Base-by-base conservation (phyloP, 1,140 invertebrate species). In the Brachionus angularis region DNA sequence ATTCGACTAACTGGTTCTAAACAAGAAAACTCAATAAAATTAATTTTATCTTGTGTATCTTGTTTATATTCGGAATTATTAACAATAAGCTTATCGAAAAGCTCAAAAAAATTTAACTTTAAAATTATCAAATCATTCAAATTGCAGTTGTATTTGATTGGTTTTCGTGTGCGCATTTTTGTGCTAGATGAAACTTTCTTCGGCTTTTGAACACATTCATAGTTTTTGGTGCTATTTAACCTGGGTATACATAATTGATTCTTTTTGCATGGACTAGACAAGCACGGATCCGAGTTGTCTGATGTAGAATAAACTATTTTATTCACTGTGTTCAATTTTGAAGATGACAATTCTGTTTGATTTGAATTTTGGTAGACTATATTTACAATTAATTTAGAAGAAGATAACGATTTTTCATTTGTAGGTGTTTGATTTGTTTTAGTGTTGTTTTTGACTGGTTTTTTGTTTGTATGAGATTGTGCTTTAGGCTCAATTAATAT, bases 221-320 rank as follows among this genome's bases (percentile, higher is more conserved):
- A 67, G 3, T 47, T 34, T 14, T 46, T 21, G 7, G 7, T 23
- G 5, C 21, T 33, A 23, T 42, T 23, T 4, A 34, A 31, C 42
- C n/a, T n/a, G n/a, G n/a, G n/a, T n/a, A 67, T 16, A 67, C 62
- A 67, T 21, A 47, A 21, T 46, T 67, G 62, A 27, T 34, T 50
- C 5, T 27, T 34, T 23, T 46, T 46, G 29, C 62, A 67, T 16
- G 47, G 29, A 67, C 47, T 67, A 31, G 33, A 34, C 16, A 25
- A 39, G 36, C 62, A 67, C 12, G 53, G 53, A 21, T 18, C 53
- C 8, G 53, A 58, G 8, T 36, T 58, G 16, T 36, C 36, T 18
- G 39, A 18, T 42, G 53, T 58, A 0, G 53, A 36, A 36, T 58
- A 58, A 23, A 58, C 53, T 14, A 58, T 58, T 58, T 36, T 18